Conservation (phyloP, 2,113 vertebrate species). For the Xerus inauris region DNA sequence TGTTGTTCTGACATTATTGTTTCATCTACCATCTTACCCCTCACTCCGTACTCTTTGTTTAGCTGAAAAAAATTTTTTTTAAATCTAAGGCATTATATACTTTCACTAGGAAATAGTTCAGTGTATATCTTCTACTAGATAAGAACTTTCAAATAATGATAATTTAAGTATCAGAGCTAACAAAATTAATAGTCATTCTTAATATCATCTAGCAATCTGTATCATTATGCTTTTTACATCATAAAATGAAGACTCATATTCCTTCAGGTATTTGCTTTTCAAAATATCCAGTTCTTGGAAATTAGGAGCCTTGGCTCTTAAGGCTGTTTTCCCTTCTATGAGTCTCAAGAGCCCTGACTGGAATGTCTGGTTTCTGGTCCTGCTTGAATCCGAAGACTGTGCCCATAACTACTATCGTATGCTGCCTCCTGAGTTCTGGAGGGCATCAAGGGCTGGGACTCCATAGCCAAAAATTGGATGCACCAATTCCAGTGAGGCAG, state of each 20-base stretch:
- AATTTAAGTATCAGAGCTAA: not conserved
- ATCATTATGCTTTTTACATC: not conserved
- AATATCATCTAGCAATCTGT: not conserved
- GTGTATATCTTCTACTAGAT: not conserved
- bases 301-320: not conserved
- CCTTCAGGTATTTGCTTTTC: not conserved
- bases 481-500: not conserved
- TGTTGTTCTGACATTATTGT: not conserved
- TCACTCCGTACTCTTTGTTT: not conserved
- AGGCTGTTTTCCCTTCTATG: not conserved
- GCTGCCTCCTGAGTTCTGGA: not conserved
- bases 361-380: not conserved
- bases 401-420: rapidly evolving
- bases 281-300: not conserved
- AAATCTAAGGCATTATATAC: not conserved
- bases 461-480: not conserved
- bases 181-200: not conserved
- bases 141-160: not conserved
- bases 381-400: not conserved
- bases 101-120: not conserved
- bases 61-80: not conserved
- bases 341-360: not conserved
- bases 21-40: not conserved
- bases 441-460: not conserved
- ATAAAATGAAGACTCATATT: not conserved